These are phyloP conservation scores for Volucella inanis DNA, from an alignment of 2,888 invertebrate species.

Conservation along the genomic window DNA sequence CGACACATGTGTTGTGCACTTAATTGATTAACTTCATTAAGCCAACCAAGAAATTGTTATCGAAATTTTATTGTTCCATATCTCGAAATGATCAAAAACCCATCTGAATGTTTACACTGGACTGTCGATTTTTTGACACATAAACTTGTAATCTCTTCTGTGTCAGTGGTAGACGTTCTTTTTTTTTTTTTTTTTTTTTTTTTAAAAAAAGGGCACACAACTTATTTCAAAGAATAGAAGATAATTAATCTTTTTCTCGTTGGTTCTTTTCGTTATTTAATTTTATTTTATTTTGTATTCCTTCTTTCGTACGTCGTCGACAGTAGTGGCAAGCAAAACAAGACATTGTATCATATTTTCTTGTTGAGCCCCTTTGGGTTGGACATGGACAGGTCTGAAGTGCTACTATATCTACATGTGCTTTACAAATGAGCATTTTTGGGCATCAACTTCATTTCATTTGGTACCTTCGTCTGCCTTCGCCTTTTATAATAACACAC, in stretches of 20 bases:
- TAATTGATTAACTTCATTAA: constrained; percentile 73
- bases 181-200: too few species aligned
- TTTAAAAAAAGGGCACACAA: constrained; percentile 43
- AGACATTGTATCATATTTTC: constrained; percentile 68
- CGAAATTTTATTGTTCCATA: constrained; percentile 63
- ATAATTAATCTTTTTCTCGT: constrained; percentile 71
- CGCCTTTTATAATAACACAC: constrained; percentile 47
- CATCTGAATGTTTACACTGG: constrained; percentile 61
- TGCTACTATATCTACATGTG: constrained; percentile 34
- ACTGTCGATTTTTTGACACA: constrained; percentile 62
- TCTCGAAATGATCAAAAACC: constrained; percentile 56
- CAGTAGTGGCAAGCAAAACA: not conserved
- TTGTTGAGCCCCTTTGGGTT: constrained; percentile 59
- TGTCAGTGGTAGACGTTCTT: constrained; percentile 22
- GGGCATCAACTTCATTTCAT: constrained; percentile 51
- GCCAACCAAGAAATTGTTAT: constrained; percentile 48
- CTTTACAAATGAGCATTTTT: constrained; percentile 48
- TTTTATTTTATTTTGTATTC: constrained; percentile 16
- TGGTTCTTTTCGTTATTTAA: constrained; percentile 33
- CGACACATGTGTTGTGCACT: constrained; percentile 36
- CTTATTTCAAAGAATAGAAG: constrained; percentile 58
- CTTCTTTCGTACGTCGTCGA: constrained; percentile 20
- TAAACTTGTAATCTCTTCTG: constrained; percentile 54
- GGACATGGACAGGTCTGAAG: constrained; percentile 44
- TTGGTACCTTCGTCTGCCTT: not conserved